Conservation (phyloP, 2,888 invertebrate genomes). For the Eilema depressum region DNA sequence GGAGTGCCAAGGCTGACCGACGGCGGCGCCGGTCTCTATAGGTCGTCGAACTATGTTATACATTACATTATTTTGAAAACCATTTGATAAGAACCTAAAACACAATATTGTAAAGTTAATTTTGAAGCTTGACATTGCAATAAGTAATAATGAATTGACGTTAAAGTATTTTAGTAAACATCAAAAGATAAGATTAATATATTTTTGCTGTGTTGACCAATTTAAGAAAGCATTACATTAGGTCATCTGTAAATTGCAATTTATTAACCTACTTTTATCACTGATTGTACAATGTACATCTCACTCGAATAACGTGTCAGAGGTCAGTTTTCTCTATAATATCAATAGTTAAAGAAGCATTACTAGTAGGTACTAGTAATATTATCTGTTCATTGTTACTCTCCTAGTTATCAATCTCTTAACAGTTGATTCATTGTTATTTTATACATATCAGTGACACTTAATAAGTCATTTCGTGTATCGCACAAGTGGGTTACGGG, state of each 20-base stretch:
- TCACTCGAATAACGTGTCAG: not conserved
- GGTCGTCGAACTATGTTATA: conserved; percentile 74
- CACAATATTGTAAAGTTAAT: not conserved
- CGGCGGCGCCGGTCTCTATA: conserved; percentile 69
- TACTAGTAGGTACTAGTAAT: not conserved
- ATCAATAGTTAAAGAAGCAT: not conserved
- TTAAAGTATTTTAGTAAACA: not conserved
- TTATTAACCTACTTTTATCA: not conserved
- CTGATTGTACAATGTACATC: not conserved
- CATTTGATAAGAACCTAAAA: not conserved
- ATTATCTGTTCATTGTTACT: not conserved
- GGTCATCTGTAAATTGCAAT: not conserved
- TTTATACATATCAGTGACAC: conserved; percentile 46
- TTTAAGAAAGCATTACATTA: not conserved
- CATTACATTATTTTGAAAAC: conserved; percentile 30
- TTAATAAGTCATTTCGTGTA: conserved; percentile 60
- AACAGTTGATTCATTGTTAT: conserved; percentile 40
- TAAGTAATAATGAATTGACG: too few species aligned
- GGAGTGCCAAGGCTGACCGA: conserved; percentile 76
- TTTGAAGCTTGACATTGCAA: not conserved
- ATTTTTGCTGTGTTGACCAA: not conserved
- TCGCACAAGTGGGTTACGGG: conserved; percentile 54
- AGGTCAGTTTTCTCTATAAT: not conserved
- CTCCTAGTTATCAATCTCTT: conserved; percentile 35
- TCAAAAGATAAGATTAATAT: not conserved